A percentile compares a stretch with the other conserved stretches of the same genome.
phyloP scores from a whole-genome alignment of 2,113 vertebrate genomes.

The Trichomycterus rosablanca region DNA sequence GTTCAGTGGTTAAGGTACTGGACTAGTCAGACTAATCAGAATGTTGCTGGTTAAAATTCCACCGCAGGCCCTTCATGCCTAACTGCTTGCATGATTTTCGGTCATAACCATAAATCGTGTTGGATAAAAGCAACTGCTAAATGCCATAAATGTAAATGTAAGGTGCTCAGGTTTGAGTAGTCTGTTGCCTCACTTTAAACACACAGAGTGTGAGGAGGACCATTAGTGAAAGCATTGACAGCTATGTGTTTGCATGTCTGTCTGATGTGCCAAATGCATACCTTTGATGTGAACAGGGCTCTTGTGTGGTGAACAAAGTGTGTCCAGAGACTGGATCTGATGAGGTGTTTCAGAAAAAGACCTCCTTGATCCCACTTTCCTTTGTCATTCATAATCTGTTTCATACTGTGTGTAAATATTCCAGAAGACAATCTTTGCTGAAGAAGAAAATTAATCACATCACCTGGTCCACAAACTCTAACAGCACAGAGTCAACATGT shows the following conservation, averaged over 20 bases:
- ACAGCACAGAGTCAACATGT: not conserved
- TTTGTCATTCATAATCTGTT: slow-evolving; percentile 23
- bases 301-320: slow-evolving; percentile 26
- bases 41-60: no score
- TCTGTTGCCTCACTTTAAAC: not conserved
- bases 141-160: no score
- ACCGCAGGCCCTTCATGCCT: no score
- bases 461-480: slow-evolving; percentile 8
- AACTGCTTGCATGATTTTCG: no score
- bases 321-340: slow-evolving; percentile 1
- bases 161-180: slow-evolving; percentile 2
- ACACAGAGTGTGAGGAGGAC: slow-evolving; percentile 14
- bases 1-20: no score
- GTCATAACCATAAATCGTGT: no score
- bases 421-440: slow-evolving; percentile 41
- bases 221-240: slow-evolving; percentile 1
- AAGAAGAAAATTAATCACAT: slow-evolving; percentile 18
- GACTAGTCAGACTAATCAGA: no score
- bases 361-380: not conserved
- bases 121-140: no score
- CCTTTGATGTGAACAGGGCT: slow-evolving; percentile 9
- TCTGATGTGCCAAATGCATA: slow-evolving; percentile 19
- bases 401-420: no score
- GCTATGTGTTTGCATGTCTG: slow-evolving; percentile 3
- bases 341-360: not conserved